Base-by-base conservation (phyloP, 2,888 invertebrate species). In the Mesodorylaimus sp. region DNA sequence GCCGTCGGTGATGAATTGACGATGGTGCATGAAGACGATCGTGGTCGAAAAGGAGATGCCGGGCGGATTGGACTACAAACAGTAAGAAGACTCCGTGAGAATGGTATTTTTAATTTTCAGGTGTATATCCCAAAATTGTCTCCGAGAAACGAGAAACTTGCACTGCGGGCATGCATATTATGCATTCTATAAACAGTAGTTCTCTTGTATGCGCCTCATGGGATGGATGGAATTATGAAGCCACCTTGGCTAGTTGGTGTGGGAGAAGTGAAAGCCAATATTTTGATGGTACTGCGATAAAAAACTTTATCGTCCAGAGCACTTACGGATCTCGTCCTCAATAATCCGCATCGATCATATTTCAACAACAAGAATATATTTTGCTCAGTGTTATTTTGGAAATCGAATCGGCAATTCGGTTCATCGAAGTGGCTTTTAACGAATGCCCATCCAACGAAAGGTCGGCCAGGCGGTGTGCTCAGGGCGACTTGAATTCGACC, bases 1-100 rank as follows among this genome's bases (percentile, higher is more conserved):
- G 32, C n/a, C n/a, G 23, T 48, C 47, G 32, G 49, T 48, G 2
- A 48, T n/a, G n/a, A 48, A 26, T 28, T 43, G 45, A 2, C 45
- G 49, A 47, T 39, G 41, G n/a, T 23, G 10, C 41, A 39, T 39
- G 16, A 23, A 7, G 5, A 39, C 21, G 21, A 39, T 39, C 21
- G 41, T 39, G 7, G 21, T 39, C n/a, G 7, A 7, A n/a, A 39
- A 7, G 7, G 41, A 10, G 21, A 39, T 13, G 10, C 41, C 41
- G 10, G 10, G 10, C 7, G 41, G 41, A 39, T 39, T 39, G 41
- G 41, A 7, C 41, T 39, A 23, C 10, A 21, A 21, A 39, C 21
- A 32, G 32, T 13, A 32, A 32, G 16, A 13, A n/a, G n/a, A n/a
- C n/a, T n/a, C n/a, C n/a, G n/a, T n/a, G n/a, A n/a, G n/a, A n/a